These are phyloP conservation scores for Corythornis vintsioides DNA, from an alignment of 2,113 vertebrate genomes.

Conservation along the genomic window DNA sequence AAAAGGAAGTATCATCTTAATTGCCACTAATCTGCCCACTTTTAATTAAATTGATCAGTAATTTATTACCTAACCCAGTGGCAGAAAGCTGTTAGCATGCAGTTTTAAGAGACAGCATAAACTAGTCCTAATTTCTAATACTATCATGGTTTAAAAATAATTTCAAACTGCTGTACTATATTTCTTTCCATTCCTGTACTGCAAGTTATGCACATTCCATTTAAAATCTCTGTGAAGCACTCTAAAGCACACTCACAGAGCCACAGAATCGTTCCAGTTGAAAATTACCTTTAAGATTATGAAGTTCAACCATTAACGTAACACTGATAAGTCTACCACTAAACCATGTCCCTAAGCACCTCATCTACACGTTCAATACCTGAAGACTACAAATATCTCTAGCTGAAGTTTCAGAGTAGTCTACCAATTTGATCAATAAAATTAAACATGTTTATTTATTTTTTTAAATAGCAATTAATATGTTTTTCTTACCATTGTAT, in stretches of 20 bases:
- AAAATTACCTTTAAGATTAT: background rate
- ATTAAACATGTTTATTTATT: background rate
- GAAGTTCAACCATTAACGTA: background rate
- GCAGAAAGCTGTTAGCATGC: conserved; percentile 45
- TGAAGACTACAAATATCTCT: background rate
- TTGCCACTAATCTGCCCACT: conserved; percentile 73
- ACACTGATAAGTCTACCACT: background rate
- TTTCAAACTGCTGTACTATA: background rate
- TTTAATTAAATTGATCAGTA: conserved; percentile 76
- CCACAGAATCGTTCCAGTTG: background rate
- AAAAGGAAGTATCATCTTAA: conserved; percentile 75
- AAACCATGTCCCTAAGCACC: background rate
- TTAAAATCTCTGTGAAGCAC: background rate
- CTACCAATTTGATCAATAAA: background rate
- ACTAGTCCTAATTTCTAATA: conserved; percentile 14
- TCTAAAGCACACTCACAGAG: background rate
- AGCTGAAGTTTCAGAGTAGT: background rate
- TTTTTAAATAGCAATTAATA: background rate
- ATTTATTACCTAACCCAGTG: conserved; percentile 66
- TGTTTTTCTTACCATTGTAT: background rate
- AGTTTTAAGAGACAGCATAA: background rate
- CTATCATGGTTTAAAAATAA: conserved; percentile 1
- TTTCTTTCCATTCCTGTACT: background rate
- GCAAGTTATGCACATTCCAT: background rate
- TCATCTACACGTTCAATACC: background rate